Evolutionary conservation across 2,113 vertebrate species (phyloP), one percentile per base, ranked within the genome.

Genomic region (Eupsittula cactorum): DNA sequence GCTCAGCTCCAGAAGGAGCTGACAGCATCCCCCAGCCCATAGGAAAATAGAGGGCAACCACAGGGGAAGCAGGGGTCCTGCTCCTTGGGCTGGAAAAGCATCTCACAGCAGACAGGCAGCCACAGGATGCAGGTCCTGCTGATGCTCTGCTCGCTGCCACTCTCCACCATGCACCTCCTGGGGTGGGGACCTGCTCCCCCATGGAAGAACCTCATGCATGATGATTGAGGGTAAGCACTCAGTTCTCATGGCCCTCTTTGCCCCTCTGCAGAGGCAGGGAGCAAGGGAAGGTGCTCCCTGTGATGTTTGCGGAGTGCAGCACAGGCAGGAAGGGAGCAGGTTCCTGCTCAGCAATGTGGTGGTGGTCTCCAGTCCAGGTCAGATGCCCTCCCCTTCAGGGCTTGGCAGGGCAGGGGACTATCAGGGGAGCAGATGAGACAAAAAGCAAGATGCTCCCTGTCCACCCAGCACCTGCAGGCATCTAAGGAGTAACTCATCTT

Each of bases 171-270:
- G 4, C 9, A 15, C 10, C 28, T 57, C 8, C 29, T 0, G 1
- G 2, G 9, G 35, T 16, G 28, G 12, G n/a, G 15, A 55, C 8
- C 25, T 37, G 52, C 69, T 85, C 49, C 9, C n/a, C 59, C 59
- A 46, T 1, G 3, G 1, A 3, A 77, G 41, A 52, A 9, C 29
- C 55, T 47, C 7, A 3, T 14, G 39, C 1, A 0, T 25, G 57
- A 49, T 13, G 33, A 71, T 29, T 1, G 1, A 65, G 33, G 49
- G 35, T 8, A 6, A 86, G 69, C 31, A 12, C 20, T 65, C 5
- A 1, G 37, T 41, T 47, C 67, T 59, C 59, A 13, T 3, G 1
- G 20, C n/a, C 12, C 44, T n/a, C 18, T 28, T 57, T 57, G 69
- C 15, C 16, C 47, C 49, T 78, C 50, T 42, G 50, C 73, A 82